These are phyloP conservation scores for Gobionotothen gibberifrons DNA, from an alignment of 2,797 vertebrate species.

Conservation along the genomic window DNA sequence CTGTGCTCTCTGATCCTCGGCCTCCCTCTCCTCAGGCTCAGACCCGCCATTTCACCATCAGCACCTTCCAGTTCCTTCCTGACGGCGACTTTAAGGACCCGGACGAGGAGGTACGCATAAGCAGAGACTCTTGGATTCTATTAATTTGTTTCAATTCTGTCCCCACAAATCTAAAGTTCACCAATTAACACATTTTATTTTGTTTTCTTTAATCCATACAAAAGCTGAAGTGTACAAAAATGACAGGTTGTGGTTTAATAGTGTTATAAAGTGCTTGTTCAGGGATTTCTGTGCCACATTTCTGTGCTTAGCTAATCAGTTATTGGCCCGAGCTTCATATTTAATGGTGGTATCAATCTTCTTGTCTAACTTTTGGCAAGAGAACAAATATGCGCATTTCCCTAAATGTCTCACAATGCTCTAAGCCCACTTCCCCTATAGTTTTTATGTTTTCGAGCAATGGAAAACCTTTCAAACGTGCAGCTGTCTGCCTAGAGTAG, in stretches of 20 bases:
- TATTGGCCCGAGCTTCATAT: background rate
- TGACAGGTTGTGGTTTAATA: background rate
- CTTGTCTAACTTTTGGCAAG: background rate
- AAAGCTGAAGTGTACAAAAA: background rate
- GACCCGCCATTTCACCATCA: conserved; percentile 81
- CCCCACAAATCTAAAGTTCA: background rate
- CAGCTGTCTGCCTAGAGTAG: conserved; percentile 6
- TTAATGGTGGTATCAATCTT: background rate
- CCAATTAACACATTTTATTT: background rate
- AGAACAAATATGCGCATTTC: background rate
- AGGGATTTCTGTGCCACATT: too few species aligned
- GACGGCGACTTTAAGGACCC: conserved; percentile 58
- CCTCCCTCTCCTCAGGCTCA: conserved; percentile 64
- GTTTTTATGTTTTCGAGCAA: conserved; percentile 3
- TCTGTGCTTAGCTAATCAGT: background rate
- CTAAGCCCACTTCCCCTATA: background rate
- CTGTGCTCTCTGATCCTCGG: conserved; percentile 43
- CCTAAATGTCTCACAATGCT: background rate
- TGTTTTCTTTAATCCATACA: background rate
- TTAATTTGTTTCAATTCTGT: background rate
- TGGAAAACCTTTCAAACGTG: background rate
- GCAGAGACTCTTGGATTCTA: background rate
- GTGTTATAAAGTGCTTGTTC: background rate
- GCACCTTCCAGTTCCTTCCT: conserved; percentile 84
- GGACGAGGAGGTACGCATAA: conserved; percentile 78